Percentiles rank a stretch among this genome's conserved stretches.
Evolutionary conservation across 2,888 invertebrate genomes (phyloP).

Genomic region (Chaitophorus viminalis): DNA sequence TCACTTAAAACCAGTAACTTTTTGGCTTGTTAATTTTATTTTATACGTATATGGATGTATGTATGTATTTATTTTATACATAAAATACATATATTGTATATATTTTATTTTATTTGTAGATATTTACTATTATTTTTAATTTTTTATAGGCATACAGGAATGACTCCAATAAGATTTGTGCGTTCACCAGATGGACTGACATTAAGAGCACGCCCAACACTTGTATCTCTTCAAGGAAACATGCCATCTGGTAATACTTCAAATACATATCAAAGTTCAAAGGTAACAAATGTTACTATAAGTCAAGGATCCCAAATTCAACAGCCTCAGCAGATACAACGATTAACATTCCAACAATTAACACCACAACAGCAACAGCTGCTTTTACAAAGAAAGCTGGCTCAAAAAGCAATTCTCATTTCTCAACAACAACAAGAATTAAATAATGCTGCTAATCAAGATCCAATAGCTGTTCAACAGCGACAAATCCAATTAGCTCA

Average conservation of each 20-base stretch:
- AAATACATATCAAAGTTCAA: conserved; percentile 52
- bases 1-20: too few species aligned
- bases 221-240: conserved; percentile 61
- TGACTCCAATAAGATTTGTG: conserved; percentile 68
- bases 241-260: conserved; percentile 55
- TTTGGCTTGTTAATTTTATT: too few species aligned
- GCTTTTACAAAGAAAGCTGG: conserved; percentile 65
- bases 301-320: conserved; percentile 56
- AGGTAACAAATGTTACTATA: conserved; percentile 53
- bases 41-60: too few species aligned
- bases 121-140: conserved; percentile 1
- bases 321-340: conserved; percentile 52
- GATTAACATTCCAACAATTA: conserved; percentile 62
- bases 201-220: conserved; percentile 62
- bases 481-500: conserved; percentile 61
- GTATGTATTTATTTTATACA: too few species aligned
- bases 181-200: conserved; percentile 63
- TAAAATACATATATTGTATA: background rate
- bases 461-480: conserved; percentile 63
- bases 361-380: conserved; percentile 65
- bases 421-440: conserved; percentile 64
- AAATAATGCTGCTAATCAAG: conserved; percentile 62
- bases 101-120: background rate
- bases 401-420: conserved; percentile 63
- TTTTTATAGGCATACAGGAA: conserved; percentile 64